Conservation (phyloP, 1,140 invertebrate genomes). For the Solen grandis region DNA sequence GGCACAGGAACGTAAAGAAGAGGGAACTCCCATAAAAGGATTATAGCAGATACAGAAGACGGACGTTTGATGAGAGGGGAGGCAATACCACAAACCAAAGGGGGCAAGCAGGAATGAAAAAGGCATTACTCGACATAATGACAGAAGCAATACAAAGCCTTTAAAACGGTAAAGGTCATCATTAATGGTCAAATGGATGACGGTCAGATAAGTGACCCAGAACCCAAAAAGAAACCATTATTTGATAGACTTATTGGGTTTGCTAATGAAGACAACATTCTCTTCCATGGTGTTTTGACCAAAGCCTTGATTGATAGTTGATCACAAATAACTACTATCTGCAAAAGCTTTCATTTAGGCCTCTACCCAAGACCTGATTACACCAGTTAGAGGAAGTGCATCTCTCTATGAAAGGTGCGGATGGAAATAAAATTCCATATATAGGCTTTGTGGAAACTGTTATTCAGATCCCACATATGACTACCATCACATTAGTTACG, state of each 20-base stretch:
- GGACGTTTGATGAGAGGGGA: not conserved
- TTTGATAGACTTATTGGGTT: slow-evolving; percentile 23
- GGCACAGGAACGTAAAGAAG: slow-evolving; percentile 6
- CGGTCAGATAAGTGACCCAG: not conserved
- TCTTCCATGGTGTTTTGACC: not conserved
- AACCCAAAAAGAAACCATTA: not conserved
- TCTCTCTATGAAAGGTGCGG: not conserved
- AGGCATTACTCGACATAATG: not conserved
- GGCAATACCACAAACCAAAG: not conserved
- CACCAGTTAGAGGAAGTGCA: not conserved
- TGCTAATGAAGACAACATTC: not conserved
- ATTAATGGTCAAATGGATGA: not conserved
- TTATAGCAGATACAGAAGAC: not conserved
- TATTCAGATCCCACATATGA: not conserved
- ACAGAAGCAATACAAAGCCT: not conserved
- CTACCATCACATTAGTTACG: not conserved
- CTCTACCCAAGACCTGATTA: not conserved
- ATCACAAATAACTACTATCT: not conserved
- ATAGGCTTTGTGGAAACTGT: not conserved
- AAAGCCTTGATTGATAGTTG: slow-evolving; percentile 16
- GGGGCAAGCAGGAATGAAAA: not conserved
- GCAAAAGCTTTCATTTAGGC: not conserved
- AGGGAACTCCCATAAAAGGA: not conserved
- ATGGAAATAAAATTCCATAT: slow-evolving; percentile 2
- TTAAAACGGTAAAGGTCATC: slow-evolving; percentile 1